Evolutionary conservation across 2,888 invertebrate species (phyloP), one percentile per base, ranked within the genome.

Genomic region (Uropetala carovei): DNA sequence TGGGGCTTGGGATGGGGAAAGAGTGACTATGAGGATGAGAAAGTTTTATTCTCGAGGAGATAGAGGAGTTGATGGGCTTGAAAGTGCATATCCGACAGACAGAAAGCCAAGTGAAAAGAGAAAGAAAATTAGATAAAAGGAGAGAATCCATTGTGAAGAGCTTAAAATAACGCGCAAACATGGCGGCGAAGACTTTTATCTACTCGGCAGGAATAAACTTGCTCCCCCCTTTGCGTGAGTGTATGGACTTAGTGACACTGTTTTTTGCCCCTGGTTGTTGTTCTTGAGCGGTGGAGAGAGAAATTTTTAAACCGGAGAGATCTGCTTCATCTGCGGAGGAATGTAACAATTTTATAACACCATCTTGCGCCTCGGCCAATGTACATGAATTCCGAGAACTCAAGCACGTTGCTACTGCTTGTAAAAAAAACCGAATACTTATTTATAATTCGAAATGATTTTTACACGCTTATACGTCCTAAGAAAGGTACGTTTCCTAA

Each of bases 111-210:
- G 75, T 27, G 75, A 75, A 27, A 75, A 75, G 27, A 10, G 22
- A 27, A 16, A 75, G 75, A 22, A n/a, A n/a, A 60, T n/a, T 22
- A 75, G 75, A 75, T 75, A 75, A 75, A 75, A 75, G 27, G 13
- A 27, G 75, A 75, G 22, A 27, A 75, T 27, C 13, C 27, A 27
- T 27, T 3, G 75, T 75, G 75, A 75, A 75, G 75, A 2, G 75
- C 75, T 75, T 13, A 75, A 75, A 75, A 75, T 75, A 75, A 14
- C 27, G 75, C 22, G n/a, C 13, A 11, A 75, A 75, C 27, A 75
- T 68, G 68, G 22, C n/a, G 68, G 68, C 64, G 68, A n/a, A 22
- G 22, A 27, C 27, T 75, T 75, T 75, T 75, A 75, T 75, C 75
- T 4, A 0, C 75, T 75, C 75, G 0, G 7, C 75, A 27, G 27